Base-by-base conservation (phyloP, 2,113 vertebrate genomes). In the Corythornis cristatus region DNA sequence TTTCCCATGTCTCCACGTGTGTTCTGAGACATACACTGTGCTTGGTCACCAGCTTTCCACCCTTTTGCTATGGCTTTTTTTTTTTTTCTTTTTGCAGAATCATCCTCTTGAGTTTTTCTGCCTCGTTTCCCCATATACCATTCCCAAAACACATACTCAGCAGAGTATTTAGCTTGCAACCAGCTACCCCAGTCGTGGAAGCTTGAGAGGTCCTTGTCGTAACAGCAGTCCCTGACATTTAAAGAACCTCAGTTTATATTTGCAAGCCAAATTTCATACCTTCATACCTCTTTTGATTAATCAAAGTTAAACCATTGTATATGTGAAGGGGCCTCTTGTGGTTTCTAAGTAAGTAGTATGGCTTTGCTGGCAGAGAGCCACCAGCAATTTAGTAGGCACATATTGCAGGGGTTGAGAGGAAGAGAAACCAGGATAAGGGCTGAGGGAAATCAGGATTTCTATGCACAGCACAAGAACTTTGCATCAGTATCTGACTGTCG, bases 321-420 rank as follows among this genome's bases (percentile, higher is more conserved):
- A 91, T 56, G 84, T 51, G 45, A 95, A 91, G 91, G 77, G 89
- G 86, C 93, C 93, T 91, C 91, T 94, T 91, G 91, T 93, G 91
- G 93, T 96, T 97, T 96, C 94, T 93, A 74, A 95, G 86, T 94
- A 85, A 96, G 88, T 87, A 91, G 86, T 95, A 96, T 92, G 90
- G 83, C 91, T 95, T 95, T 95, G 89, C 86, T 96, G 95, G 96
- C 94, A 95, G 90, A 66, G 23, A 95, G 93, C 92, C 89, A 95
- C 58, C 42, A 76, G 62, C 80, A 88, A 78, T 96, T 96, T 94
- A 96, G 80, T 79, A 85, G 91, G 86, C 93, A 64, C 54, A n/a
- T 80, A 76, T 57, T 80, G 86, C 57, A 70, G 88, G 70, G 65
- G 73, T 89, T 76, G 89, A 66, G 86, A 92, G 86, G 68, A 73